Conservation (phyloP, 2,113 vertebrate species). For the Mastomys coucha region DNA sequence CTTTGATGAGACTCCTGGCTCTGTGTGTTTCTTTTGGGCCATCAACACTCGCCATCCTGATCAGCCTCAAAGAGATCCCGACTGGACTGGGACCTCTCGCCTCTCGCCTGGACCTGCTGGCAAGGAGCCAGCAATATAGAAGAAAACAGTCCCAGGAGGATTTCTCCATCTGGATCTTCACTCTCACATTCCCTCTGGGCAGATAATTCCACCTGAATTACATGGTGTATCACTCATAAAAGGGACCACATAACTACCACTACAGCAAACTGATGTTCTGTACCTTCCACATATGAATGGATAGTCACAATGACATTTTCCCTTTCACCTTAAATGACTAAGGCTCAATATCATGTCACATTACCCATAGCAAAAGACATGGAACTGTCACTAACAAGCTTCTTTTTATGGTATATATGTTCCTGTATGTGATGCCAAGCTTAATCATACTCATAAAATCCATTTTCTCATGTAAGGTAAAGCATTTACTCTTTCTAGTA, state of each 20-base stretch:
- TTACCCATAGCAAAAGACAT: background rate
- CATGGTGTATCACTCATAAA: background rate
- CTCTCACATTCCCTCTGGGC: background rate
- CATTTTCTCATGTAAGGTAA: background rate
- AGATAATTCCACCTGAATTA: background rate
- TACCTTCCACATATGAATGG: background rate
- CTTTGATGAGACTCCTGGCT: no score
- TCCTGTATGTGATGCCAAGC: background rate
- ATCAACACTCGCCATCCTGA: no score
- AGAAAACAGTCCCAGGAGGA: background rate
- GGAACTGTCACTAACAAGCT: background rate
- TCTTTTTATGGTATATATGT: background rate
- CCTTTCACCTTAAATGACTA: background rate
- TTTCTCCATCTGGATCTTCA: background rate
- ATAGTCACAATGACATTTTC: background rate
- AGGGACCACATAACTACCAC: background rate
- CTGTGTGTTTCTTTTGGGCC: no score
- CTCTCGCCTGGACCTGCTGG: no score
- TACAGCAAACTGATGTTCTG: background rate
- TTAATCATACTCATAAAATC: background rate
- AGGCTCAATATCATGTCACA: background rate
- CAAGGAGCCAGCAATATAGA: background rate
- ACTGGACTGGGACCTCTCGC: no score
- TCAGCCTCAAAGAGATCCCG: no score
- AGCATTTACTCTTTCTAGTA: background rate